Evolutionary conservation across 2,797 vertebrate species (phyloP), one percentile per base, ranked within the genome.

Genomic region (Syngnathus rostellatus): DNA sequence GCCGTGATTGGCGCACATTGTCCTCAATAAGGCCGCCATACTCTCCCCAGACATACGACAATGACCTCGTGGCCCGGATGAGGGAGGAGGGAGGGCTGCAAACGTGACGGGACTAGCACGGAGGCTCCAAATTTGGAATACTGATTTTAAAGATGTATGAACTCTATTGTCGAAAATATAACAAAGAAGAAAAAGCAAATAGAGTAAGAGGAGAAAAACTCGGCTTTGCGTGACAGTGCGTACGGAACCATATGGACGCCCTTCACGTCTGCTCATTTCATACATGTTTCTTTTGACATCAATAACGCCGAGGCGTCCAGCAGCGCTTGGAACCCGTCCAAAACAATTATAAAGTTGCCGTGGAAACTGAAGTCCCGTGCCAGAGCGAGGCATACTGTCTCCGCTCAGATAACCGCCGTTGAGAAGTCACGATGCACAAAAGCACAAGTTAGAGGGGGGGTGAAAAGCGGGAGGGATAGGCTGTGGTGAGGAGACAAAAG

Each of bases 261-360:
- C 80, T 86, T 87, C 83, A 84, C 88, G 87, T 89, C 88, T 88
- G 87, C 89, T 89, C 85, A 85, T 91, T 90, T 91, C 88, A 90
- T 91, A 90, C 90, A 88, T 90, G 90, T 89, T 91, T 92, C 90
- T 89, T 90, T 90, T 89, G 89, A 91, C 90, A 92, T 91, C 90
- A 91, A 90, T 91, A 91, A 91, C 86, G 89, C 89, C 83, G 79
- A 73, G 89, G 88, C 86, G 91, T 91, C 91, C 90, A 92, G 90
- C 88, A 85, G 90, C 77, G 90, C 78, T 88, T 93, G 92, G 92
- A 93, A 85, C 81, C 67, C 81, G 83, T 95, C 94, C 94, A 97
- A 93, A 92, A 92, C 93, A 97, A 98, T 98, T 95, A 96, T 92
- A 96, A 93, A 88, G 94, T 96, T 94, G 95, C 94, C 93, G 92